Evolutionary conservation across 1,140 invertebrate genomes (phyloP).

Genomic region (Lepidostoma basale): DNA sequence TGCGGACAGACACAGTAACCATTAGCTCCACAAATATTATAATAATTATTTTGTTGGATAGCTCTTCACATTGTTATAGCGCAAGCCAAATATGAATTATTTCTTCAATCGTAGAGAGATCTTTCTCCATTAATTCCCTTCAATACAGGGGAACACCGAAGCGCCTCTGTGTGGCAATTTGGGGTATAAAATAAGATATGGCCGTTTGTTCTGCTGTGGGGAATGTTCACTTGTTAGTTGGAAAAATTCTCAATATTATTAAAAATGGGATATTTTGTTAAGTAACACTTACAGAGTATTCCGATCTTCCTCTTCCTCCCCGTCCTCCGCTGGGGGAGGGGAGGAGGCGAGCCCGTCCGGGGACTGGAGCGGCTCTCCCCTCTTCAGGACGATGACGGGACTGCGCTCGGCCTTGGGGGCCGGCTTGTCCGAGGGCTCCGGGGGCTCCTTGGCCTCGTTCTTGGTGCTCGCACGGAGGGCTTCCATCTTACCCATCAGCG

Average conservation of each 20-base stretch:
- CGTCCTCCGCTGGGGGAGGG: neutral
- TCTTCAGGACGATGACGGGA: constrained; percentile 36
- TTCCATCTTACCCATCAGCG: constrained; percentile 71
- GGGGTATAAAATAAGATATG: no score
- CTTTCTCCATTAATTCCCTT: no score
- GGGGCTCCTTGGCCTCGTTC: constrained; percentile 37
- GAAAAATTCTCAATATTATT: neutral
- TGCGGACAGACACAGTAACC: neutral
- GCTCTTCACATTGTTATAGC: no score
- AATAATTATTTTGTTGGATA: no score
- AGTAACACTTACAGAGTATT: constrained; percentile 1
- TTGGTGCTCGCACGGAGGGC: constrained; percentile 53
- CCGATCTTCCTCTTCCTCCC: constrained; percentile 1
- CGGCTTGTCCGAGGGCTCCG: neutral
- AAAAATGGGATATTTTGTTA: neutral
- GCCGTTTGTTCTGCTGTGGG: no score
- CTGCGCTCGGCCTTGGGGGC: constrained; percentile 12
- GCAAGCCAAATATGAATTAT: no score
- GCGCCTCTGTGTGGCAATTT: no score
- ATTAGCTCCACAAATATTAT: no score
- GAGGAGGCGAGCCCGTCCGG: neutral
- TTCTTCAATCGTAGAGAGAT: no score
- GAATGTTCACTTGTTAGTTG: no score
- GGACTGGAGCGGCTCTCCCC: constrained; percentile 30
- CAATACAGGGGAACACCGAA: no score